Conservation (phyloP, 2,888 invertebrate species). For the Tubulanus polymorphus region DNA sequence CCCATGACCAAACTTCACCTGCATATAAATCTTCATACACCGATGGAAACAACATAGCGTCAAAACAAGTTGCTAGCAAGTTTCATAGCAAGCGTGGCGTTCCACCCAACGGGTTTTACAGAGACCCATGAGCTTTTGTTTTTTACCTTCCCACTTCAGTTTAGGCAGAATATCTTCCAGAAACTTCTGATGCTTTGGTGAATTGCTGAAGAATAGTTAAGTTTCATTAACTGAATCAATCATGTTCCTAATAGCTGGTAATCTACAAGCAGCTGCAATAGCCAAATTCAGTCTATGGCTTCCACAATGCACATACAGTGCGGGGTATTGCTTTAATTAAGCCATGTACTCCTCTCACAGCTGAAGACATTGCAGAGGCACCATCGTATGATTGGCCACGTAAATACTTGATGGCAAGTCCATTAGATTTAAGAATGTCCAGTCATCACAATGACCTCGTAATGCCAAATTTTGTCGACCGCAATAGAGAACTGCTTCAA, state of each 20-base stretch:
- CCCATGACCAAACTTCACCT: not conserved
- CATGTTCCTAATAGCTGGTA: slow-evolving; percentile 16
- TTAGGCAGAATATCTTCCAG: slow-evolving; percentile 4
- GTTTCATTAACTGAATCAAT: slow-evolving; percentile 13
- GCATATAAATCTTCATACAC: not conserved
- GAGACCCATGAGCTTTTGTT: slow-evolving; percentile 4
- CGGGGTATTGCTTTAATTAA: slow-evolving; percentile 10
- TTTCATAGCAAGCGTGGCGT: slow-evolving; percentile 6
- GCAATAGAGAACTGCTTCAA: slow-evolving; percentile 20
- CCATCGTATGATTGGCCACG: slow-evolving; percentile 20
- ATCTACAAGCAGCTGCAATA: slow-evolving; percentile 16
- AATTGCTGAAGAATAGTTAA: slow-evolving; percentile 10
- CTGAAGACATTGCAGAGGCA: slow-evolving; percentile 14
- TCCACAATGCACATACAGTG: slow-evolving; percentile 20
- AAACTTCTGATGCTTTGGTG: slow-evolving; percentile 11
- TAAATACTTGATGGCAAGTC: slow-evolving; percentile 10
- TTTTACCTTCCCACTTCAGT: not conserved
- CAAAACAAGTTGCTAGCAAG: not conserved
- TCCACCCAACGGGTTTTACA: slow-evolving; percentile 13
- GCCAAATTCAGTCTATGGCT: slow-evolving; percentile 17
- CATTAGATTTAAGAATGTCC: too few species aligned
- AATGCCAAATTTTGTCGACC: slow-evolving; percentile 19
- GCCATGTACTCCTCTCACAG: slow-evolving; percentile 15
- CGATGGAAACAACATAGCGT: not conserved
- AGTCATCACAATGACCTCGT: slow-evolving; percentile 14